Evolutionary conservation across 2,113 vertebrate species (phyloP), one percentile per base, ranked within the genome.

Genomic region (Pituophis catenifer): DNA sequence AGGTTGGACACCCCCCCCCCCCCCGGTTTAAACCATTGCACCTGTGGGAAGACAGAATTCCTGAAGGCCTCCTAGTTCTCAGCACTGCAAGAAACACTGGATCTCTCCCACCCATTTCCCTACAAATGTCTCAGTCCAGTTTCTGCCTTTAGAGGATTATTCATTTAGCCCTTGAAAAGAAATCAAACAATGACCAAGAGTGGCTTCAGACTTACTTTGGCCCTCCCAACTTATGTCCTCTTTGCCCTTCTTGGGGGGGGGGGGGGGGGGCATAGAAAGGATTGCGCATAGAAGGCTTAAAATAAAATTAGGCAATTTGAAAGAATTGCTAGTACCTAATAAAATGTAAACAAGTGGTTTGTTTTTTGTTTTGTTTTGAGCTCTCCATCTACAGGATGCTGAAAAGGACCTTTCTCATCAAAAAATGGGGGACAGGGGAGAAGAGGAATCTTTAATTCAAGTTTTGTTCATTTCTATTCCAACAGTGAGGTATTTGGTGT

Each of bases 401-500:
- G 95, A 92, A 92, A 93, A 94, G 90, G 93, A 94, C 93, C 65
- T 94, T 93, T 91, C 26, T 87, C 86, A 54, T 93, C 53, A 87
- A 90, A 86, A 65, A 65, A 29, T 29, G 24, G 53, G 75, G n/a
- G n/a, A 38, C 7, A 11, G 89, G 24, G 89, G 59, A 58, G 57
- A 93, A 86, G 53, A 33, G 53, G 89, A 94, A 95, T 59, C 94
- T 86, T 96, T 91, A 54, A 90, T 97, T 98, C 98, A 98, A 98
- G 98, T 98, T 97, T 97, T 75, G 93, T 95, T 95, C 97, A 96
- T 95, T 96, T 96, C 95, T 94, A 94, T 95, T 96, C 96, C 95
- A 90, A 96, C 95, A 81, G 94, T 98, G 98, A 98, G 98, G 98
- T 98, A 98, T 97, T 96, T 93, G 93, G 94, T 97, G 95, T 95